Conservation (phyloP, 2,113 vertebrate genomes). For the Clarias magur region DNA sequence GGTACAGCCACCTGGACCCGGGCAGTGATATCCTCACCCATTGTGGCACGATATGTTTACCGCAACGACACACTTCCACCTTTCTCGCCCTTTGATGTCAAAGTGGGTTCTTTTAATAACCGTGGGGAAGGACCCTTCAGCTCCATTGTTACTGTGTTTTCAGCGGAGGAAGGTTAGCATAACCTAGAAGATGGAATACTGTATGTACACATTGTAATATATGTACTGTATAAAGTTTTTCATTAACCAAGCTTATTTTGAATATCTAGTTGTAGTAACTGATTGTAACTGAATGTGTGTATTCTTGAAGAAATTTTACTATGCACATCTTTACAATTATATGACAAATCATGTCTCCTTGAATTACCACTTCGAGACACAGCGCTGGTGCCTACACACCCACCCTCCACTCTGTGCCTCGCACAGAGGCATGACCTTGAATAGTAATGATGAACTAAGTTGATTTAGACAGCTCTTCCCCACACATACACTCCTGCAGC, state of each 20-base stretch:
- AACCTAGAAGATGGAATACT: not conserved
- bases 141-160: constrained; percentile 82
- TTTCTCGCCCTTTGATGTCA: constrained; percentile 88
- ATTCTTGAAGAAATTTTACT: not conserved
- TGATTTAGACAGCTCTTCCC: constrained; percentile 47
- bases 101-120: constrained; percentile 92
- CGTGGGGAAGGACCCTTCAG: constrained; percentile 93
- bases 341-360: not conserved
- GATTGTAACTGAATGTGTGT: not conserved
- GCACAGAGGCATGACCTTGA: constrained; percentile 65
- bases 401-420: constrained; percentile 48
- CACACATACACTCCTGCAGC: constrained; percentile 44
- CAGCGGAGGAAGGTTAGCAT: constrained; percentile 88
- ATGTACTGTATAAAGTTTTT: not conserved
- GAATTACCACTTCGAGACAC: not conserved
- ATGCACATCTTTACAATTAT: not conserved
- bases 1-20: constrained; percentile 87
- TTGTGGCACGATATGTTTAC: constrained; percentile 80
- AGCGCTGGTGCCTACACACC: constrained; percentile 12
- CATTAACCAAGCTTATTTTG: not conserved
- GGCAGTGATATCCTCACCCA: constrained; percentile 83
- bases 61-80: constrained; percentile 89
- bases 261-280: not conserved
- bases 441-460: constrained; percentile 62
- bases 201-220: not conserved